Percentiles rank a stretch among this genome's conserved stretches.
These are phyloP conservation scores for Philaethria dido DNA, from an alignment of 2,888 invertebrate species.

Conservation along the genomic window DNA sequence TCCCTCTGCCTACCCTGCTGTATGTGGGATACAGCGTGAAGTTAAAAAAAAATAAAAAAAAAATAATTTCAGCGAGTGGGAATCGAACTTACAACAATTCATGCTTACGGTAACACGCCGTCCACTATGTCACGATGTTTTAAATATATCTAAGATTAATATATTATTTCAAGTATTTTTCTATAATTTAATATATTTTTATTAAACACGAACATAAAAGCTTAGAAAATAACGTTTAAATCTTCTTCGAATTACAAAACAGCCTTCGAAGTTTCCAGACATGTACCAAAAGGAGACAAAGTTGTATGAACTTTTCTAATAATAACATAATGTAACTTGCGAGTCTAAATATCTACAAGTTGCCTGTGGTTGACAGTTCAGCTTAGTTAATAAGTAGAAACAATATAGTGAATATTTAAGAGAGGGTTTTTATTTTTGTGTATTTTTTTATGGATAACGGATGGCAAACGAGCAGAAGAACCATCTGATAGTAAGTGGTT, in stretches of 20 bases:
- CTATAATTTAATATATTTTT: neutral
- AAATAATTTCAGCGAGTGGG: too few relatives aligned
- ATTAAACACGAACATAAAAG: neutral
- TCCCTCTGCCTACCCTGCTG: too few relatives aligned
- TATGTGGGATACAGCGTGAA: too few relatives aligned
- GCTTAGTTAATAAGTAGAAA: neutral
- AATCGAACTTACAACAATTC: too few relatives aligned
- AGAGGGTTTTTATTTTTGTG: too few relatives aligned
- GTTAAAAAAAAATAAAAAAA: too few relatives aligned
- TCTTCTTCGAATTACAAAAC: constrained; percentile 8
- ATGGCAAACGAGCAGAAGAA: too few relatives aligned
- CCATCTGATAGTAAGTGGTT: too few relatives aligned
- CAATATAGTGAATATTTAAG: too few relatives aligned
- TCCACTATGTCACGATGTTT: too few relatives aligned
- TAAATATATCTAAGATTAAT: neutral
- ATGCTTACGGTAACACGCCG: too few relatives aligned
- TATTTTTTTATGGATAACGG: too few relatives aligned
- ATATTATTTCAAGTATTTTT: neutral
- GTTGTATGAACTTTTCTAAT: constrained; percentile 16
- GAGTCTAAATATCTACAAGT: constrained; percentile 6
- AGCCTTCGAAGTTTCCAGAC: constrained; percentile 24
- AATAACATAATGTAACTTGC: constrained; percentile 13
- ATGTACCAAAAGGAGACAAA: constrained; percentile 7
- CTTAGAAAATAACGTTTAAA: constrained; percentile 5
- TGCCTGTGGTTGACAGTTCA: neutral